Conservation (phyloP, 2,797 vertebrate species). For the Borostomias antarcticus region DNA sequence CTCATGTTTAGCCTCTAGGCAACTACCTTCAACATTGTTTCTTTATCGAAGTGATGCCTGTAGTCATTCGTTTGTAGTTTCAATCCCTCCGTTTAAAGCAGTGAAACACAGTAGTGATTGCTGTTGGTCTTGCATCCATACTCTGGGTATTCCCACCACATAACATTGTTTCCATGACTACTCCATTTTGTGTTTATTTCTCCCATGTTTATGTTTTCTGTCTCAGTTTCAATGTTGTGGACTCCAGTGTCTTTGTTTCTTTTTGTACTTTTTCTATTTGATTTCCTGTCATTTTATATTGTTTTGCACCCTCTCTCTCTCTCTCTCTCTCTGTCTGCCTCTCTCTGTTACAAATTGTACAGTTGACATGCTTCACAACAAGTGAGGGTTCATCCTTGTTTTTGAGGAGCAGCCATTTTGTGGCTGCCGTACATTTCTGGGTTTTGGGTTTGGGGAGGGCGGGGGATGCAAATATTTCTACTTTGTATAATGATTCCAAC, state of each 20-base stretch:
- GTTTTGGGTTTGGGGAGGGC: slow-evolving; percentile 43
- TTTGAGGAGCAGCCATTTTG: slow-evolving; percentile 43
- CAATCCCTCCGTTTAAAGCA: slow-evolving; percentile 39
- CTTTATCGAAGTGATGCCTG: slow-evolving; percentile 66
- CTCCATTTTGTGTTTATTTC: slow-evolving; percentile 44
- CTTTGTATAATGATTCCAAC: slow-evolving; percentile 81
- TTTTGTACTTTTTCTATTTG: slow-evolving; percentile 47
- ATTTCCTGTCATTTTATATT: slow-evolving; percentile 43
- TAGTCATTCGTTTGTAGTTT: slow-evolving; percentile 44
- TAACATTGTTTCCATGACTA: slow-evolving; percentile 54
- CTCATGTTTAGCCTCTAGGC: slow-evolving; percentile 72
- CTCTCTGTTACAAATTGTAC: slow-evolving; percentile 63
- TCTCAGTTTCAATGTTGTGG: slow-evolving; percentile 39
- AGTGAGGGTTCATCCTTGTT: slow-evolving; percentile 42
- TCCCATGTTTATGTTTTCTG: slow-evolving; percentile 9
- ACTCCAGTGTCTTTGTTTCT: slow-evolving; percentile 40
- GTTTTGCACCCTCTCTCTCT: slow-evolving; percentile 29
- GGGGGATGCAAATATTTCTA: slow-evolving; percentile 73
- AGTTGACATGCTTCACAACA: slow-evolving; percentile 62
- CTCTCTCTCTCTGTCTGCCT: slow-evolving; percentile 44
- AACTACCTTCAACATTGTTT: slow-evolving; percentile 77
- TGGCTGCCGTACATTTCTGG: slow-evolving; percentile 37
- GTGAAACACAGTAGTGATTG: slow-evolving; percentile 52
- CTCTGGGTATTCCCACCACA: slow-evolving; percentile 58
- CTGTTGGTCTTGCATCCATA: slow-evolving; percentile 59